phyloP scores from a whole-genome alignment of 1,140 invertebrate species.

The Euborellia annulipes region DNA sequence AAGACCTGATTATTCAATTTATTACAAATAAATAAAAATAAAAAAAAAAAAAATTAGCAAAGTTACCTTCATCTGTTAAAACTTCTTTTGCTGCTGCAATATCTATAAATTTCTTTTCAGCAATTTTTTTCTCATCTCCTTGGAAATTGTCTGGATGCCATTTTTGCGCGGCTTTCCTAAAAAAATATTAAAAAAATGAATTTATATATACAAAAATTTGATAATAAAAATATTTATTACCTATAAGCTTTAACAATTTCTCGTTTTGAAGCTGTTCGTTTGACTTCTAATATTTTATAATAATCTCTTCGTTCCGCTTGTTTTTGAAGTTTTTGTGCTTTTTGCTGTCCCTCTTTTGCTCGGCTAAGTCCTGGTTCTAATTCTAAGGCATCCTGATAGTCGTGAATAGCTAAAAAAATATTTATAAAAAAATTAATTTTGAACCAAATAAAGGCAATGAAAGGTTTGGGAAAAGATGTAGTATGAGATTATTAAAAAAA shows the following conservation, averaged over 20 bases:
- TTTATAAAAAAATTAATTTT: constrained; percentile 11
- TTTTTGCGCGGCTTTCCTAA: constrained; percentile 83
- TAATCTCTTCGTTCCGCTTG: constrained; percentile 89
- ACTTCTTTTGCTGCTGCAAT: constrained; percentile 99
- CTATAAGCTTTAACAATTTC: constrained; percentile 93
- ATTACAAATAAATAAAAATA: too few species aligned
- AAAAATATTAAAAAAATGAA: constrained; percentile 9
- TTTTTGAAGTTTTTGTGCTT: constrained; percentile 87
- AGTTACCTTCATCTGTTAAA: constrained; percentile 46
- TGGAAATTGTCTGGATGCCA: constrained; percentile 98
- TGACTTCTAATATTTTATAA: constrained; percentile 90
- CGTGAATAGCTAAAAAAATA: constrained; percentile 56
- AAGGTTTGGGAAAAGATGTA: not conserved
- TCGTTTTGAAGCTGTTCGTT: constrained; percentile 73
- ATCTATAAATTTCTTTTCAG: constrained; percentile 97
- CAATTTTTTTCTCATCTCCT: constrained; percentile 81
- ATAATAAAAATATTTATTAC: constrained; percentile 28
- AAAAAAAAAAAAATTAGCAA: too few species aligned
- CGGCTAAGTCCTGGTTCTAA: constrained; percentile 63
- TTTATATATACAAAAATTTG: constrained; percentile 5
- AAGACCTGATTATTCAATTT: too few species aligned
- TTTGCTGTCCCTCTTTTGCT: constrained; percentile 77
- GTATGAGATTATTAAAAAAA: constrained; percentile 1
- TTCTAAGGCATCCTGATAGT: constrained; percentile 74
- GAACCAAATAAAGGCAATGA: constrained; percentile 6